Evolutionary conservation across 2,797 vertebrate genomes (phyloP).

Genomic region (Philypnodon macrostomus): DNA sequence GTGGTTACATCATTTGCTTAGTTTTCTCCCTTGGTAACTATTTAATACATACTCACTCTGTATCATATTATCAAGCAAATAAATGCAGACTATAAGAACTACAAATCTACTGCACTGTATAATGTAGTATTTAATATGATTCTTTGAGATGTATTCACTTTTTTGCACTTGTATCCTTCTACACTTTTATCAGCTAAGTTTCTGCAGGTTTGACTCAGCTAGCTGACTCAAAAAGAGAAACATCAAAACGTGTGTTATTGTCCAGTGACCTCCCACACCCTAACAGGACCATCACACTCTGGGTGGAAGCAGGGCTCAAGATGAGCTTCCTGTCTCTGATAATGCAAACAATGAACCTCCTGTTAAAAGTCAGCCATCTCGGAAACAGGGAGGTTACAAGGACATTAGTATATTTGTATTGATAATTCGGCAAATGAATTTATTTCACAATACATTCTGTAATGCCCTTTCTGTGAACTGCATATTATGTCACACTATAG

Average conservation of each 20-base stretch:
- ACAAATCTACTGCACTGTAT: too few relatives aligned
- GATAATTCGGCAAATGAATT: too few relatives aligned
- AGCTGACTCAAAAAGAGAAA: slow-evolving; percentile 31
- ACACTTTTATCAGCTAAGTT: slow-evolving; percentile 28
- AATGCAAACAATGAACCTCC: slow-evolving; percentile 5
- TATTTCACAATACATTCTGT: not conserved
- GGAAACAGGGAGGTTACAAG: not conserved
- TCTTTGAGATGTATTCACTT: slow-evolving; percentile 27
- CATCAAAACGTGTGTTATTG: slow-evolving; percentile 29
- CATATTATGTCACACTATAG: slow-evolving; percentile 24
- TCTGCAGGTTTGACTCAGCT: slow-evolving; percentile 44
- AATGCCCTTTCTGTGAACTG: slow-evolving; percentile 30
- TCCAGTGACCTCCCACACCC: slow-evolving; percentile 18
- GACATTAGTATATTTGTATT: not conserved
- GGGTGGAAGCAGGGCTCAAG: slow-evolving; percentile 9
- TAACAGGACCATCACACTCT: slow-evolving; percentile 7
- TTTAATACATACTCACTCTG: too few relatives aligned
- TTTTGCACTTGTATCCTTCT: slow-evolving; percentile 23
- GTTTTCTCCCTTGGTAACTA: too few relatives aligned
- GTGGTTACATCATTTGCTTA: not conserved
- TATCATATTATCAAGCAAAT: not conserved
- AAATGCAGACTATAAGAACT: too few relatives aligned
- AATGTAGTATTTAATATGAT: too few relatives aligned
- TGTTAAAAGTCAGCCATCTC: not conserved
- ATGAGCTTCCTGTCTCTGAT: slow-evolving; percentile 31